Evolutionary conservation across 2,888 invertebrate species (phyloP), one percentile per base, ranked within the genome.

Genomic region (Ochlodes sylvanus): DNA sequence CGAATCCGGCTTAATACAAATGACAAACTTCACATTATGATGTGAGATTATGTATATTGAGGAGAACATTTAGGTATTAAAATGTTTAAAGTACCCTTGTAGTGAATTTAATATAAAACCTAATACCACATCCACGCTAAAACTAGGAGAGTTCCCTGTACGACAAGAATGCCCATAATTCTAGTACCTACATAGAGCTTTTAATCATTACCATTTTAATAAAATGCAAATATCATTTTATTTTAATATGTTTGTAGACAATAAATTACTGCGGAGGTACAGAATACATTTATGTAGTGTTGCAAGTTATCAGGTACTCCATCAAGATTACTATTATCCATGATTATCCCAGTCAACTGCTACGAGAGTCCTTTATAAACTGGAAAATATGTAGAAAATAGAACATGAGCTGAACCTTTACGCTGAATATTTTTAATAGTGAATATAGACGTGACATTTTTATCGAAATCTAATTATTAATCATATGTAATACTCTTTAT

Each of bases 171-270:
- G 50, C 19, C 19, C 19, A 50, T 19, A 50, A 4, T 19, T 50
- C 10, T 19, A 50, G 19, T 7, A 4, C 19, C 27, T 27, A 27
- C 27, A 4, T 5, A 27, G n/a, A 27, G 27, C 27, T 4, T 27
- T 27, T 27, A 27, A 12, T 17, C 5, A 50, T 17, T 2, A 7
- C 3, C 19, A 1, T 50, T 50, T 50, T 50, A 50, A 50, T 50
- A 19, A 50, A 50, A 50, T 50, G 50, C 19, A 19, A 50, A 50
- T 50, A 19, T 12, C 9, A 19, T 50, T 50, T 19, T 50, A 50
- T 50, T 50, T 50, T 50, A 50, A 10, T 19, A 19, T 19, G n/a
- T 50, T 50, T 50, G 50, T 50, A 12, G 50, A 19, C 19, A 10
- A 50, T 19, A 17, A 17, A 50, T 19, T 9, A 19, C 9, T 38